A percentile compares a stretch with the other conserved stretches of the same genome.
phyloP scores from a whole-genome alignment of 2,797 vertebrate genomes.

The Urocyon cinereoargenteus region DNA sequence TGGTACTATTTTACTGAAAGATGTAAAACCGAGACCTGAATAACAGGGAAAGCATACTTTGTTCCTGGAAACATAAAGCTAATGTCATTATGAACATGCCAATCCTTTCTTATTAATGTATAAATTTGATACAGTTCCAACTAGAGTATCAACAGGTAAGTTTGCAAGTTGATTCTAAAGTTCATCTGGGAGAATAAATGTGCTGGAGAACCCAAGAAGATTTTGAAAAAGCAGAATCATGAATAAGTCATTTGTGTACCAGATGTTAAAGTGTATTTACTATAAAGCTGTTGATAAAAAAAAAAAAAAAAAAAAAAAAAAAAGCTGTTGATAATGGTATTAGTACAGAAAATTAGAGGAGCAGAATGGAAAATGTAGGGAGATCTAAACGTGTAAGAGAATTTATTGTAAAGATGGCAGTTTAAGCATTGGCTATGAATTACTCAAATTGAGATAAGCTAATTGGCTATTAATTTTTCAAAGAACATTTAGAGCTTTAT shows the following conservation, averaged over 20 bases:
- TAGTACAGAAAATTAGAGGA: not conserved
- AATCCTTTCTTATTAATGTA: not conserved
- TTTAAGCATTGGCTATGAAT: not conserved
- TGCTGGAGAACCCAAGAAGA: not conserved
- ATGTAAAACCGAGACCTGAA: constrained; percentile 16
- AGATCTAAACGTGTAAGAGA: not conserved
- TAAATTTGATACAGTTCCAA: not conserved
- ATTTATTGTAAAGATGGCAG: not conserved
- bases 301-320: no score
- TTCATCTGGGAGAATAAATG: not conserved
- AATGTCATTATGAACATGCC: not conserved
- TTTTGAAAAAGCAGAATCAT: constrained; percentile 34
- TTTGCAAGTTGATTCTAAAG: constrained; percentile 49
- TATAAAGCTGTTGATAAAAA: not conserved
- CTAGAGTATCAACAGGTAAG: not conserved
- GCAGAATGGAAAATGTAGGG: not conserved
- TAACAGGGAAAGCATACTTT: not conserved
- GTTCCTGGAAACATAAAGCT: constrained; percentile 23
- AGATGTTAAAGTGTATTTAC: constrained; percentile 11
- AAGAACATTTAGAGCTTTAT: constrained; percentile 25
- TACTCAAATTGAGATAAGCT: not conserved
- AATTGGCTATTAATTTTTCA: constrained; percentile 20
- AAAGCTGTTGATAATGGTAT: not conserved
- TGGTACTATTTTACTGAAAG: constrained; percentile 13
- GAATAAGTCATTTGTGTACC: not conserved